phyloP scores from a whole-genome alignment of 92 coral and sea anemone genomes.

The Meandrina meandrites region DNA sequence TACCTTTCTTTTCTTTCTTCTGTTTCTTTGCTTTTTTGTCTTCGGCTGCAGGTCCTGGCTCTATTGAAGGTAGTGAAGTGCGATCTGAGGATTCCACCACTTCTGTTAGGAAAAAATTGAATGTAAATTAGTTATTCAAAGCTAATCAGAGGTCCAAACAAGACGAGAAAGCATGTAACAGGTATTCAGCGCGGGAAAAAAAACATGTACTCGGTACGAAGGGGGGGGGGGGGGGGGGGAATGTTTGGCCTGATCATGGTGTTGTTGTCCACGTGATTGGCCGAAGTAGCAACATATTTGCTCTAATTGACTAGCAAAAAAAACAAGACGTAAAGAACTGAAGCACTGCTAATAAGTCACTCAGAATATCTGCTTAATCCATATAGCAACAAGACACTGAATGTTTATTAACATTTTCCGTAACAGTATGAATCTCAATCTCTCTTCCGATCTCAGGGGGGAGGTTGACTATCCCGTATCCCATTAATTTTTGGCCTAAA shows the following conservation, averaged over 20 bases:
- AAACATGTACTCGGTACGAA: neutral
- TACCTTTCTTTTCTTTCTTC: constrained; percentile 44
- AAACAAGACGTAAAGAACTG: neutral
- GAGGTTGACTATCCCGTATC: too few species aligned
- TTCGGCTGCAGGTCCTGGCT: neutral
- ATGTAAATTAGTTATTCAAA: neutral
- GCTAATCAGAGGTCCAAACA: too few species aligned
- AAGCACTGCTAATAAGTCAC: neutral
- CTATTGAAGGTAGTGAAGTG: neutral
- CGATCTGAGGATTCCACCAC: neutral
- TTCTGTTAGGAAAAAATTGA: neutral
- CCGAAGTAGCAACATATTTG: neutral
- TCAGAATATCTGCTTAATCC: neutral
- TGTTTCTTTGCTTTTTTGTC: constrained; percentile 14
- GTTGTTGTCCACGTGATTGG: neutral
- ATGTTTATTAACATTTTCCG: too few species aligned
- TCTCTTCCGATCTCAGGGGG: too few species aligned
- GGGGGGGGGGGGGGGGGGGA: neutral
- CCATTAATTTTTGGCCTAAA: too few species aligned
- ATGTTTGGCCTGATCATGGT: neutral
- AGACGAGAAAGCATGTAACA: neutral
- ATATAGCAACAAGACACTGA: too few species aligned
- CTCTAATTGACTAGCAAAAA: neutral
- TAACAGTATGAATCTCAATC: too few species aligned
- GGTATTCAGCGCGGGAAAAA: neutral